Evolutionary conservation across 1,140 invertebrate species (phyloP).

Genomic region (Drosophila insularis): DNA sequence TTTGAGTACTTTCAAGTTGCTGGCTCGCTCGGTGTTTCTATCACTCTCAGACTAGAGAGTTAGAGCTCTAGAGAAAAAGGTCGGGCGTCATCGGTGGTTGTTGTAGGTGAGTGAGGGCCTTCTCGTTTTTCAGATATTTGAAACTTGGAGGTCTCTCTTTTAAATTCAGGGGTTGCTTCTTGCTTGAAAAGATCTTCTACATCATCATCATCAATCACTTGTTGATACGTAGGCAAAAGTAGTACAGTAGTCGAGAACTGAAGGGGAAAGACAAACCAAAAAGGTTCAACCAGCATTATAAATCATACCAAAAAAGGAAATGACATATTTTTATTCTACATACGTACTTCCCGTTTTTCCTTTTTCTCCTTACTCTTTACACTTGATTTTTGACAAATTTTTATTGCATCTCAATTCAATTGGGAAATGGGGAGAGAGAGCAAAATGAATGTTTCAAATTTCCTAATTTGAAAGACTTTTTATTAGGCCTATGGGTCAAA

Average conservation of each 20-base stretch:
- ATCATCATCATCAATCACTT: constrained; percentile 65
- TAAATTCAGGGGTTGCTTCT: constrained; percentile 21
- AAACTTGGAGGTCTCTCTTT: not conserved
- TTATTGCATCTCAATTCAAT: constrained; percentile 76
- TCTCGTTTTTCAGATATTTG: constrained; percentile 24
- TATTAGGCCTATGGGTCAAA: no score
- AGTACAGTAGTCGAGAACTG: constrained; percentile 5
- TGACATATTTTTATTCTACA: constrained; percentile 29
- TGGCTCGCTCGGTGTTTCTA: not conserved
- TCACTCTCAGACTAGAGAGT: constrained; percentile 3
- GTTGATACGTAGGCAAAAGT: constrained; percentile 47
- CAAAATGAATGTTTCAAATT: not conserved
- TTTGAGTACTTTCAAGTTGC: constrained; percentile 36
- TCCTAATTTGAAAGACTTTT: not conserved
- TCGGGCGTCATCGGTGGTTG: constrained; percentile 34
- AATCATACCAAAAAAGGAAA: constrained; percentile 45
- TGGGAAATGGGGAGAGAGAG: not conserved
- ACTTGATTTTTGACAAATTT: constrained; percentile 63
- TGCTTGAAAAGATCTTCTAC: not conserved
- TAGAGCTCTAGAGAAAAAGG: no score
- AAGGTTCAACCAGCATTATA: constrained; percentile 52
- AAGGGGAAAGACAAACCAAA: not conserved
- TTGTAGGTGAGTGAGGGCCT: constrained; percentile 24
- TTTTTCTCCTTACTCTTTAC: not conserved
- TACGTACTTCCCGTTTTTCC: not conserved